Evolutionary conservation across 2,888 invertebrate species (phyloP).

Genomic region (Podabrus alpinus): DNA sequence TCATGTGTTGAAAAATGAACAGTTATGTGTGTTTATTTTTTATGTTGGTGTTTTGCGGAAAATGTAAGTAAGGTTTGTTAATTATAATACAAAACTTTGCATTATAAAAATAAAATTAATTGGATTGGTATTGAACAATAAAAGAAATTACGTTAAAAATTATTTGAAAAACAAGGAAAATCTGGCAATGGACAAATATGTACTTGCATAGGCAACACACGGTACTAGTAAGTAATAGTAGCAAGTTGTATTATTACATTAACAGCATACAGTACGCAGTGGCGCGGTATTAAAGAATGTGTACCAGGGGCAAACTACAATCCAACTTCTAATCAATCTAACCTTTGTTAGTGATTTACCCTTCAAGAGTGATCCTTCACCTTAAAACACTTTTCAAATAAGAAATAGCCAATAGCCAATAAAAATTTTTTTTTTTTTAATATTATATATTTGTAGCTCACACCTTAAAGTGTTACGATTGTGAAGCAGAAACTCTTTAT

Average conservation of each 20-base stretch:
- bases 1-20: background rate
- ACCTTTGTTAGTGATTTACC: background rate
- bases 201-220: background rate
- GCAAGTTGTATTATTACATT: background rate
- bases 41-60: background rate
- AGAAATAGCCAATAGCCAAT: no score
- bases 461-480: constrained; percentile 12
- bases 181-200: background rate
- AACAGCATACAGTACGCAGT: background rate
- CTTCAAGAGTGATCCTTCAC: background rate
- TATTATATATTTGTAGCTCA: constrained; percentile 6
- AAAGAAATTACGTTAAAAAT: background rate
- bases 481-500: constrained; percentile 6
- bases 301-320: background rate
- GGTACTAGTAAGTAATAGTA: background rate
- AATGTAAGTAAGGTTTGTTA: background rate
- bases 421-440: background rate
- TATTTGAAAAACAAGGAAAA: background rate
- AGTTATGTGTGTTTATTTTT: background rate
- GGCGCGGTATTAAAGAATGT: background rate
- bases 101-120: background rate
- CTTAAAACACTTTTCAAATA: no score
- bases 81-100: background rate
- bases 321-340: no score
- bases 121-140: no score